A percentile compares a stretch with the other conserved stretches of the same genome.
Evolutionary conservation across 1,140 invertebrate species (phyloP).

Genomic region (Pseudomyrmex flavicornis): DNA sequence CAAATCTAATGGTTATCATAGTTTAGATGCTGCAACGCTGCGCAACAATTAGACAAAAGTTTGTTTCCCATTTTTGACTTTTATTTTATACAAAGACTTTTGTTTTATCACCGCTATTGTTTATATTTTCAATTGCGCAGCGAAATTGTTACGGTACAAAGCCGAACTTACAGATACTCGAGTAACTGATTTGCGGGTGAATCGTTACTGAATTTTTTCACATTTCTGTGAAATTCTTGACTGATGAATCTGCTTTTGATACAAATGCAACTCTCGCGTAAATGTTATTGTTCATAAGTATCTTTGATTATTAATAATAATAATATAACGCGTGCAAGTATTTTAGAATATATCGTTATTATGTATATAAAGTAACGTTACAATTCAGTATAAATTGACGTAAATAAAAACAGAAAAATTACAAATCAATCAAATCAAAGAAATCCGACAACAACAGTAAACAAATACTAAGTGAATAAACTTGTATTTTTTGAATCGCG

Average conservation of each 20-base stretch:
- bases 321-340: too few species aligned
- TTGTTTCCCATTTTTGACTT: not conserved
- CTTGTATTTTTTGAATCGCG: not conserved
- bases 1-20: too few species aligned
- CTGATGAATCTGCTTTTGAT: not conserved
- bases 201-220: not conserved
- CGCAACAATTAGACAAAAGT: not conserved
- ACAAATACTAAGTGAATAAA: too few species aligned
- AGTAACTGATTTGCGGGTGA: conserved; percentile 1
- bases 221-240: not conserved
- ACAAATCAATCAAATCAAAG: too few species aligned
- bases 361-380: not conserved
- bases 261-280: not conserved
- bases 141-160: conserved; percentile 27
- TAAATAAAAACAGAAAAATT: too few species aligned
- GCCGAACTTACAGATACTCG: not conserved
- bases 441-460: too few species aligned
- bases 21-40: not conserved
- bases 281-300: not conserved
- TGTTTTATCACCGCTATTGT: conserved; percentile 7
- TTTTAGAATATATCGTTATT: not conserved
- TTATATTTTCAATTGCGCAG: not conserved
- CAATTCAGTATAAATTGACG: too few species aligned
- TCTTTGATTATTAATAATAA: not conserved
- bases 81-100: conserved; percentile 19